Base-by-base conservation (phyloP, 2,888 invertebrate genomes). In the Leptopterna dolabrata region DNA sequence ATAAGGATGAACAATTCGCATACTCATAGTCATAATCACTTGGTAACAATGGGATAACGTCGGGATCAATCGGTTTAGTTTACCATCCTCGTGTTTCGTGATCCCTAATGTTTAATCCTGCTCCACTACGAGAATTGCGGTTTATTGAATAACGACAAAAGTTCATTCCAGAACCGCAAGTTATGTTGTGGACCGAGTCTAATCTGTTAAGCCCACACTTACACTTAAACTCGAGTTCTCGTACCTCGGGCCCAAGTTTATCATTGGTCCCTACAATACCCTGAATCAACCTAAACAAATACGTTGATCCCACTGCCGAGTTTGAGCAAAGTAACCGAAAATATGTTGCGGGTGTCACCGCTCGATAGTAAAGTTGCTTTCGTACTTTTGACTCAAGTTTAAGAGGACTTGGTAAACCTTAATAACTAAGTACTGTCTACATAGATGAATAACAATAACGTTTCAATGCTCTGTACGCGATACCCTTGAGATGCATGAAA, bases 121-220 rank as follows among this genome's bases (percentile, higher is more conserved):
- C 63, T 24, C 0, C 0, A 19, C 9, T 19, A 9, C 24, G 24
- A 19, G 63, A 27, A 24, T 55, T 11, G 24, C 24, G 63, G 63
- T 24, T 63, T 63, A 63, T 63, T 63, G 63, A 63, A 63, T 63
- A 63, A 63, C 63, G 63, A 63, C 63, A 27, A 63, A 63, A 63
- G 63, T 63, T 63, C 63, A 63, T 63, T 24, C 24, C 7, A 24
- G 63, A 63, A 27, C 24, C 63, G 63, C 63, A 24, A 63, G 63
- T 63, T 63, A 24, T 24, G 0, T 24, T 24, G 63, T 19, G 63
- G 63, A 63, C 63, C 63, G 63, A 63, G 2, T 6, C 63, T 63
- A 63, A 63, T 24, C 63, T 63, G 63, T 63, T 24, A 24, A 24
- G 24, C 24, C 63, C 27, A 63, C 63, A 1, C 63, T 24, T 4